Conservation (phyloP, 2,888 invertebrate genomes). For the Coleophora flavipennella region DNA sequence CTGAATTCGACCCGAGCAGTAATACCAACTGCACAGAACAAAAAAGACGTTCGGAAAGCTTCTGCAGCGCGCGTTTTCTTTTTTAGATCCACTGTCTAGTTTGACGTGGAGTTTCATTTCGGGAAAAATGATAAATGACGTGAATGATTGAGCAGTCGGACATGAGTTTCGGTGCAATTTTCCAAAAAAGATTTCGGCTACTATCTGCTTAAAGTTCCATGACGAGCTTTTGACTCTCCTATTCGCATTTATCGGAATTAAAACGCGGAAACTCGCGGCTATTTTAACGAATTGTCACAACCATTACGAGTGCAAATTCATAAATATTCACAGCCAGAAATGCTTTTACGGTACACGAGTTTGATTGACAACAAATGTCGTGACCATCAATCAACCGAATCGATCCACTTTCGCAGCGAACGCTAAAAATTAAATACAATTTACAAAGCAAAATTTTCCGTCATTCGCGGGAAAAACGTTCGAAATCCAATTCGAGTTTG, state of each 20-base stretch:
- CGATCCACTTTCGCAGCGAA: constrained; percentile 2
- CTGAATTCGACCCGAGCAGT: constrained; percentile 37
- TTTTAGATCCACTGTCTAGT: constrained; percentile 61
- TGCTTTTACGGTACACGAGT: constrained; percentile 50
- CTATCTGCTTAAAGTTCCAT: constrained; percentile 36
- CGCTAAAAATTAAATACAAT: constrained; percentile 5
- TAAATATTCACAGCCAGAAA: constrained; percentile 61
- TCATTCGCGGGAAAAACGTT: constrained; percentile 17
- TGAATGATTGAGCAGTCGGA: constrained; percentile 64
- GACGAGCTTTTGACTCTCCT: constrained; percentile 25
- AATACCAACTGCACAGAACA: constrained; percentile 50
- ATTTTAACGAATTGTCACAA: constrained; percentile 46
- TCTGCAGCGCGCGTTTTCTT: constrained; percentile 47
- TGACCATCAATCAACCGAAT: constrained; percentile 48
- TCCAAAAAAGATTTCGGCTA: constrained; percentile 46
- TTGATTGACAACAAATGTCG: constrained; percentile 60
- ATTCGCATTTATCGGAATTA: constrained; percentile 42
- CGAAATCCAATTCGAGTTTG: constrained; percentile 27
- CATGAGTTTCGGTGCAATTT: constrained; percentile 37
- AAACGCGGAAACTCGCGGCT: constrained; percentile 41
- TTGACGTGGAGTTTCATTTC: constrained; percentile 57
- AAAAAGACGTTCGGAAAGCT: constrained; percentile 61
- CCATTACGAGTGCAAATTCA: constrained; percentile 38
- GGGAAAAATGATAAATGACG: constrained; percentile 61
- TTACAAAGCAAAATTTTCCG: constrained; percentile 8